Base-by-base conservation (phyloP, 2,113 vertebrate species). In the Gasterosteus nipponicus region DNA sequence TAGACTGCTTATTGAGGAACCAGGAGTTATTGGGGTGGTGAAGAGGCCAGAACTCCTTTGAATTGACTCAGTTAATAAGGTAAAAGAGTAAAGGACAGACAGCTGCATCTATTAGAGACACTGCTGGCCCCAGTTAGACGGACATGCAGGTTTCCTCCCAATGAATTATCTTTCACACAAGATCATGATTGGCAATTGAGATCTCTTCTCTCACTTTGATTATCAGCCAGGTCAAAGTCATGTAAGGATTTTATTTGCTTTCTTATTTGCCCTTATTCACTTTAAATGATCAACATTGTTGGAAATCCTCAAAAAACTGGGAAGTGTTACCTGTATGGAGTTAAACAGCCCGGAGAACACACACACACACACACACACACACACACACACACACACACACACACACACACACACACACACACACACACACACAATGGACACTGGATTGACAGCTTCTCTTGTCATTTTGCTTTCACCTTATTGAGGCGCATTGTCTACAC, bases 31-130 rank as follows among this genome's bases (percentile, higher is more conserved):
- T 6, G 5, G 11, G 7, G 7, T 42, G 44, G 26, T 44, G 6
- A 39, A 78, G 73, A 76, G 54, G 42, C 59, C 56, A 72, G 38
- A 68, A 39, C 41, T 54, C 22, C 44, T 80, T 73, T 78, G 88
- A 85, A 90, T 82, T 81, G 70, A 83, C 73, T 85, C 80, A 80
- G 56, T 77, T 87, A 88, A 88, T 82, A 70, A 78, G 63, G 69
- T 86, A 72, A 61, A 57, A 58, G 31, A 53, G 49, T 11, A 59
- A 81, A 57, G 29, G 44, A 69, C 14, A 65, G 75, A 70, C 54
- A 63, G 66, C 47, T 15, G 56, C 66, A 74, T 46, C 58, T 44
- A 81, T 66, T 60, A 69, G 57, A 69, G 57, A 56, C 66, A 74
- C 64, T 75, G 41, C 57, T 75, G 61, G 41, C 35, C 46, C 66